Conservation (phyloP, 2,888 invertebrate species). For the Perizoma affinitatum region DNA sequence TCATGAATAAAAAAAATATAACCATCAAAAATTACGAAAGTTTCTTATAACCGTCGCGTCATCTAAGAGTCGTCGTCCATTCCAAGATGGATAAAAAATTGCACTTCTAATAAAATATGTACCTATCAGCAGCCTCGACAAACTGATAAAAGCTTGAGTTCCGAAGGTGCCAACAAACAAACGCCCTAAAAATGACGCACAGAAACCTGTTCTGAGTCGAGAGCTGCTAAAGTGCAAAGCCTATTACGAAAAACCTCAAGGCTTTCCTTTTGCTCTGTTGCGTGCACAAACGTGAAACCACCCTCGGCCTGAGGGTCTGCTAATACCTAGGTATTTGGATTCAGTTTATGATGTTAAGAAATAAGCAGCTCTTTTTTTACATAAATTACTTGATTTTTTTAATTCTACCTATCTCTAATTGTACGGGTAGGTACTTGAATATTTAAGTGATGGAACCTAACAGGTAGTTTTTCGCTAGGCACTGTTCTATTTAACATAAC, state of each 20-base stretch:
- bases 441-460: no score
- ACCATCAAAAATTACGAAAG: no score
- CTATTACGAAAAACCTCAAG: conserved; percentile 22
- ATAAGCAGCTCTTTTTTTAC: not conserved
- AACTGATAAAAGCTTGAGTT: not conserved
- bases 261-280: conserved; percentile 19
- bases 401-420: no score
- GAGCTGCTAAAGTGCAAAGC: conserved; percentile 16
- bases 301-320: not conserved
- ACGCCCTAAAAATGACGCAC: conserved; percentile 11
- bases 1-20: no score
- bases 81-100: no score
- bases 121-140: conserved; percentile 1
- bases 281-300: conserved; percentile 4
- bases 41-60: no score
- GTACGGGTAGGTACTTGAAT: no score
- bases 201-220: conserved; percentile 19
- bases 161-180: conserved; percentile 5
- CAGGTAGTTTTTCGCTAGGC: no score
- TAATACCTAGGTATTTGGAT: not conserved
- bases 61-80: no score
- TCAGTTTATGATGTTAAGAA: not conserved
- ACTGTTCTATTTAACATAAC: no score
- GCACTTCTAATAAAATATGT: not conserved
- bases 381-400: no score